Evolutionary conservation across 2,888 invertebrate species (phyloP).

Genomic region (Ormyrus nitidulus): DNA sequence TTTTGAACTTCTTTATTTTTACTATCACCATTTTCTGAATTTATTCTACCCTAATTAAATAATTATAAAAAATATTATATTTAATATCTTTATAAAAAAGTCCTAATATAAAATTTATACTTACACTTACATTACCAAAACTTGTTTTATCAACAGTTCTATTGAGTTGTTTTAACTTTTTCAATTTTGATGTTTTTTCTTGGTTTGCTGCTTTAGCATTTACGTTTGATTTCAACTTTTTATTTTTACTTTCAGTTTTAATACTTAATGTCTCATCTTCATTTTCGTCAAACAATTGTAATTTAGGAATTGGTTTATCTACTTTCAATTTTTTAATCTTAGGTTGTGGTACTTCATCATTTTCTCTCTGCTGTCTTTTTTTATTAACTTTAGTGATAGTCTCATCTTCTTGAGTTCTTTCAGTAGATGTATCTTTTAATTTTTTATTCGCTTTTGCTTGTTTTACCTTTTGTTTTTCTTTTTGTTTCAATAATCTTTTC

Average conservation of each 20-base stretch:
- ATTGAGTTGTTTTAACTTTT: conserved; percentile 1
- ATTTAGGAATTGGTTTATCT: conserved; percentile 40
- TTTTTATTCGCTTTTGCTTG: conserved; percentile 40
- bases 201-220: neutral
- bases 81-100: no score
- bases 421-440: conserved; percentile 7
- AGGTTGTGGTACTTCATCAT: conserved; percentile 35
- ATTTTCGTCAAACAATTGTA: conserved; percentile 43
- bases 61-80: no score
- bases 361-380: conserved; percentile 33
- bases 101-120: no score
- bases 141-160: conserved; percentile 50
- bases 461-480: conserved; percentile 59
- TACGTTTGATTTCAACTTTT: neutral
- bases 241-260: conserved; percentile 26
- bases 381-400: conserved; percentile 41
- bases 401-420: conserved; percentile 31
- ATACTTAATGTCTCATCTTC: conserved; percentile 12
- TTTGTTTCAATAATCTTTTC: conserved; percentile 76
- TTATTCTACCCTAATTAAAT: no score
- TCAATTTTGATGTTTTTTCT: conserved; percentile 21
- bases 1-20: neutral
- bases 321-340: conserved; percentile 54
- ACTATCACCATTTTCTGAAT: no score
- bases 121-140: conserved; percentile 29